Percentiles rank a stretch among this genome's conserved stretches.
Conservation (phyloP, 1,140 invertebrate species). For the Drosophila repletoides region DNA sequence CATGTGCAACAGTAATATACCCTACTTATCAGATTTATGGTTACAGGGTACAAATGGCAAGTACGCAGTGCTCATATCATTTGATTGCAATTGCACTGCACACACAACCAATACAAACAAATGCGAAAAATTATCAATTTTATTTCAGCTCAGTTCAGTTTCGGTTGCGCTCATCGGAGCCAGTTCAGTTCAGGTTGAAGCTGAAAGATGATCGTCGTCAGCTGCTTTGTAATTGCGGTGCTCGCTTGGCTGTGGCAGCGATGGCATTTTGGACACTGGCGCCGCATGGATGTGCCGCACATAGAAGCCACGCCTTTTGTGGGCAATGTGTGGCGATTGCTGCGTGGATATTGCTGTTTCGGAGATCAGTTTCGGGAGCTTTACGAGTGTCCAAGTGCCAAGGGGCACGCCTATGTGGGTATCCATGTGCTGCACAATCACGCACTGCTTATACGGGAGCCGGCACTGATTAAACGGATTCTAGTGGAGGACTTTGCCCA, state of each 20-base stretch:
- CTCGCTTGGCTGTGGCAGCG: conserved; percentile 55
- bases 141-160: not conserved
- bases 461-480: conserved; percentile 83
- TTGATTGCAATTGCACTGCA: too few species aligned
- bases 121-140: not conserved
- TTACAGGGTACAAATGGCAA: too few species aligned
- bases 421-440: conserved; percentile 83
- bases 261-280: conserved; percentile 50
- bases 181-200: not conserved
- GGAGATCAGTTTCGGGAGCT: conserved; percentile 57
- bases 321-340: conserved; percentile 61
- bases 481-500: conserved; percentile 83
- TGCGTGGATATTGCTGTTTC: conserved; percentile 56
- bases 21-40: too few species aligned
- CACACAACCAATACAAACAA: not conserved
- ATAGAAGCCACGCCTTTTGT: conserved; percentile 55
- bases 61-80: too few species aligned
- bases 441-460: conserved; percentile 83
- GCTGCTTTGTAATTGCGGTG: not conserved
- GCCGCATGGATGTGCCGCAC: conserved; percentile 33
- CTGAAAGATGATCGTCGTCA: not conserved
- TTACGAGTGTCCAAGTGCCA: conserved; percentile 31
- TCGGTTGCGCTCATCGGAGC: not conserved
- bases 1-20: too few species aligned
- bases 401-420: conserved; percentile 67